Percentiles rank a stretch among this genome's conserved stretches.
Conservation (phyloP, 2,888 invertebrate genomes). For the Drosophila maculinotata region DNA sequence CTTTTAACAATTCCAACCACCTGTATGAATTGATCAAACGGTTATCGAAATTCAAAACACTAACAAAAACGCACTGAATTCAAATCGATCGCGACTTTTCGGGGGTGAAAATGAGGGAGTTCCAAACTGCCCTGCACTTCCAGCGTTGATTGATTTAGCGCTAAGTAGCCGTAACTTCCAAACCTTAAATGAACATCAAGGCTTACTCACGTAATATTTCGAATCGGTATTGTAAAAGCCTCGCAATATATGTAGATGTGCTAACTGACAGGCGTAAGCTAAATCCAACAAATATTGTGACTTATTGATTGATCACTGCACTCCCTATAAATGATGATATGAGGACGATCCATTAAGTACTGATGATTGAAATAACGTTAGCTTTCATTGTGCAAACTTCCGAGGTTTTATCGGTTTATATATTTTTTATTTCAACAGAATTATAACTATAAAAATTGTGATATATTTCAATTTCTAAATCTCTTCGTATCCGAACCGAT, state of each 20-base stretch:
- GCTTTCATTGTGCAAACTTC: not conserved
- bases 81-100: conserved; percentile 74
- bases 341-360: conserved; percentile 6
- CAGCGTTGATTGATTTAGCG: conserved; percentile 45
- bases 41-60: conserved; percentile 43
- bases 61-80: conserved; percentile 71
- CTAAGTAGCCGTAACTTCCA: conserved; percentile 46
- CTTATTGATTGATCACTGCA: conserved; percentile 69
- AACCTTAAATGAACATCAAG: conserved; percentile 35
- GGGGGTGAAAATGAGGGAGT: conserved; percentile 12
- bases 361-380: conserved; percentile 9
- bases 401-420: not conserved
- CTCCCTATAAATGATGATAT: conserved; percentile 33
- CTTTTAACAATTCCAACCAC: conserved; percentile 84
- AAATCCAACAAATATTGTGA: conserved; percentile 17
- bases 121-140: conserved; percentile 48
- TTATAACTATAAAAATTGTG: conserved; percentile 48
- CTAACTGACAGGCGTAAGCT: conserved; percentile 6
- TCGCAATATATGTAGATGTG: conserved; percentile 24
- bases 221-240: conserved; percentile 24
- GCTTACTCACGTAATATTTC: conserved; percentile 34
- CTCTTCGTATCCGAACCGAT: conserved; percentile 3
- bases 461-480: conserved; percentile 45
- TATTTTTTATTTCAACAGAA: conserved; percentile 5
- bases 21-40: conserved; percentile 57